These are phyloP conservation scores for Cantharis rufa DNA, from an alignment of 2,888 invertebrate species.

Conservation along the genomic window DNA sequence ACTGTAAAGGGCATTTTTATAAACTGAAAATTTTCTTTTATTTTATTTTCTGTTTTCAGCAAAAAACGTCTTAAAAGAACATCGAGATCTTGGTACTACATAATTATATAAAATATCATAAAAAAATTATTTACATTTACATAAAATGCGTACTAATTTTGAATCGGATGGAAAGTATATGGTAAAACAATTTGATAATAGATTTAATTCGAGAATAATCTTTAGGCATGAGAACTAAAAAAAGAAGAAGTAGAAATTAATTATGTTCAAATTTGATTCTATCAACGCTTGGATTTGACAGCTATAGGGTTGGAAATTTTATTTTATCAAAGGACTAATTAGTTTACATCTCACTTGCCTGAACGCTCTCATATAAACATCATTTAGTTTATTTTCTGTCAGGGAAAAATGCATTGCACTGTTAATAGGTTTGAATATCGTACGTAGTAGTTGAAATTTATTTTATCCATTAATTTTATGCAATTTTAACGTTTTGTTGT, in stretches of 20 bases:
- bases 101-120: too few relatives aligned
- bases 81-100: too few relatives aligned
- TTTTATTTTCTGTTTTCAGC: too few relatives aligned
- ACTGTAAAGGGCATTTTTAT: too few relatives aligned
- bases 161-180: background rate
- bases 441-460: conserved; percentile 23
- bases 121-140: background rate
- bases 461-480: conserved; percentile 15
- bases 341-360: conserved; percentile 19
- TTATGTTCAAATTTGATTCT: background rate
- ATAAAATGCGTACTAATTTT: too few relatives aligned
- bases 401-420: conserved; percentile 32
- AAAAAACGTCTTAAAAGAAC: too few relatives aligned
- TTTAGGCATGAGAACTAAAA: background rate
- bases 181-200: background rate
- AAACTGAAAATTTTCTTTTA: too few relatives aligned
- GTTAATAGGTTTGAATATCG: conserved; percentile 37
- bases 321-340: conserved; percentile 23
- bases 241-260: background rate
- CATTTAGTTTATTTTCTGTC: conserved; percentile 30
- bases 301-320: background rate
- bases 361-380: conserved; percentile 31
- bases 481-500: conserved; percentile 4
- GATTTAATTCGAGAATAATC: background rate
- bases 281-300: conserved; percentile 4